Percentiles rank a stretch among this genome's conserved stretches.
These are phyloP conservation scores for Formicarius rufipectus DNA, from an alignment of 2,113 vertebrate genomes.

Conservation along the genomic window DNA sequence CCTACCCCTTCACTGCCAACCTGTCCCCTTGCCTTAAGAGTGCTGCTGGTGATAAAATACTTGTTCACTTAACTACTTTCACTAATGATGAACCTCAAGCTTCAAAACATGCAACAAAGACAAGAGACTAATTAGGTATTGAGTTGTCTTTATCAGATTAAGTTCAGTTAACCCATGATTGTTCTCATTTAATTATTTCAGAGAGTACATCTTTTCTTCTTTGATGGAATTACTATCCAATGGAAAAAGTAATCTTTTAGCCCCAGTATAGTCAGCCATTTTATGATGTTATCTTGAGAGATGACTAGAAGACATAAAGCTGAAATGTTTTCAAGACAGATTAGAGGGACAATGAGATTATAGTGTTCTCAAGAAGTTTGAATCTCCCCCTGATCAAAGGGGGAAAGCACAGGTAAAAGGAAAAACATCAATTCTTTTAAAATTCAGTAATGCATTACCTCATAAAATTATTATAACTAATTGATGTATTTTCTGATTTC, in stretches of 20 bases:
- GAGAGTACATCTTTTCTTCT: background rate
- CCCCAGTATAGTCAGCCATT: background rate
- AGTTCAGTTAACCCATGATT: background rate
- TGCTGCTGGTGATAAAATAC: background rate
- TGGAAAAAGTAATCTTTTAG: background rate
- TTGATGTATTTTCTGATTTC: background rate
- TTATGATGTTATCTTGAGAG: background rate
- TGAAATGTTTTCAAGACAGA: background rate
- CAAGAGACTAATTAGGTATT: constrained; percentile 26
- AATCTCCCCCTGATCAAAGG: background rate
- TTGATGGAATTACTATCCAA: background rate
- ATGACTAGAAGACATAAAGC: background rate
- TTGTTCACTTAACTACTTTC: constrained; percentile 54
- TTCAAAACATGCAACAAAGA: constrained; percentile 6
- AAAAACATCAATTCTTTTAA: background rate
- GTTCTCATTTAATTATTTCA: background rate
- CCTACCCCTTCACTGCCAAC: background rate
- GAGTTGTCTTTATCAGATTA: constrained; percentile 7
- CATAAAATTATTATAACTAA: background rate
- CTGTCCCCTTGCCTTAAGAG: background rate
- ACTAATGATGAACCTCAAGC: constrained; percentile 14
- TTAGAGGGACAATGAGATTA: background rate
- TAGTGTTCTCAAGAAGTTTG: background rate
- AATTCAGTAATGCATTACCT: background rate
- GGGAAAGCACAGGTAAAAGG: background rate